A percentile compares a stretch with the other conserved stretches of the same genome.
phyloP scores from a whole-genome alignment of 1,140 invertebrate genomes.

The Caerostris darwini region DNA sequence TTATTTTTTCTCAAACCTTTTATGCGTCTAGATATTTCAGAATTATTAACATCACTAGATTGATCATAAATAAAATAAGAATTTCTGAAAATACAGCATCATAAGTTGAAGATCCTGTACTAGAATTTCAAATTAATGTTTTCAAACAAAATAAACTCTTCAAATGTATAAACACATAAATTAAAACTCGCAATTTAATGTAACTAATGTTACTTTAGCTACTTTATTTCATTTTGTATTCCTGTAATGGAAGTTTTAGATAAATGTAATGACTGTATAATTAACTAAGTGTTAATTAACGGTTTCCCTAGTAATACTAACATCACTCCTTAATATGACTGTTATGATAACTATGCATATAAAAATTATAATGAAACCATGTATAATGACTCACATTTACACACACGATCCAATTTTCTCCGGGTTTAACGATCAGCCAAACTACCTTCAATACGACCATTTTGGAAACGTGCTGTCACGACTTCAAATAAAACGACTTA shows the following conservation, averaged over 20 bases:
- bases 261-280: background rate
- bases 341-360: constrained; percentile 4
- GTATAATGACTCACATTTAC: background rate
- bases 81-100: no score
- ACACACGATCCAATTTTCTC: background rate
- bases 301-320: background rate
- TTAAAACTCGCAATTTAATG: no score
- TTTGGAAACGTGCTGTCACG: background rate
- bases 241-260: background rate
- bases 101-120: no score
- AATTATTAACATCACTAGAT: no score
- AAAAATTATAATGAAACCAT: background rate
- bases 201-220: no score
- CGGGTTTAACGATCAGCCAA: background rate
- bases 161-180: no score
- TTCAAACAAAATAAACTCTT: no score
- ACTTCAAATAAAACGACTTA: background rate
- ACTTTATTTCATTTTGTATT: background rate
- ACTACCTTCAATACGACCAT: background rate
- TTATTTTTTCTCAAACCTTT: no score
- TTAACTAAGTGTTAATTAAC: background rate
- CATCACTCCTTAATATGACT: background rate
- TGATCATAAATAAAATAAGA: no score
- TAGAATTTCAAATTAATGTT: no score
- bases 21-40: no score